Base-by-base conservation (phyloP, 2,888 invertebrate species). In the Amphipoea oculea region DNA sequence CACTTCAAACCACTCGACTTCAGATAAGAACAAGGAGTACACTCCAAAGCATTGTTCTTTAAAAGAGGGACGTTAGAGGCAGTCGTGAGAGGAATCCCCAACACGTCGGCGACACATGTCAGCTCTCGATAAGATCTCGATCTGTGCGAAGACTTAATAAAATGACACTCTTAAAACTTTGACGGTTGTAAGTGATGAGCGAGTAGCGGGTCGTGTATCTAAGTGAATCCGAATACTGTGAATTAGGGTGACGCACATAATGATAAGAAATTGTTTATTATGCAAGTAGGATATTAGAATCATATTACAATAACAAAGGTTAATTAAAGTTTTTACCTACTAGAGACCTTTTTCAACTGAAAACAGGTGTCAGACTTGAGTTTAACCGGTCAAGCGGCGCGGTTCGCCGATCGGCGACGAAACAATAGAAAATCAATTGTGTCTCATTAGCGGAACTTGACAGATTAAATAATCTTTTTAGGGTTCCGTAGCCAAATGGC, bases 101-200 rank as follows among this genome's bases (percentile, higher is more conserved):
- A 93, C 94, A 94, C 94, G 94, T 93, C 91, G 92, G 86, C 94
- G 92, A 95, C 95, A 95, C 94, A 94, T 95, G 95, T 95, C 94
- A 92, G 92, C 92, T 83, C 86, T 83, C 86, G 84, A 84, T 86
- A 66, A 74, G 79, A 95, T 95, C 94, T 89, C 92, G 92, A 94
- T 94, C 92, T 92, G 93, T 93, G 93, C 91, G 92, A 93, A 87
- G 94, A 94, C 94, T 96, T 96, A 94, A 95, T 96, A 95, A 95
- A 95, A 95, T 95, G 94, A 94, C 94, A 92, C 93, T 92, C 90
- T 91, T 88, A 88, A 88, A 88, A 86, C 76, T 84, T 88, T 79
- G 80, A 76, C 68, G 90, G 89, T 48, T 78, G 81, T 4, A 82
- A 85, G 90, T 69, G 45, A 72, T 36, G 29, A 83, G 75, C 65